Evolutionary conservation across 2,797 vertebrate genomes (phyloP), one percentile per base, ranked within the genome.

Genomic region (Sebastiscus albofasciatus): DNA sequence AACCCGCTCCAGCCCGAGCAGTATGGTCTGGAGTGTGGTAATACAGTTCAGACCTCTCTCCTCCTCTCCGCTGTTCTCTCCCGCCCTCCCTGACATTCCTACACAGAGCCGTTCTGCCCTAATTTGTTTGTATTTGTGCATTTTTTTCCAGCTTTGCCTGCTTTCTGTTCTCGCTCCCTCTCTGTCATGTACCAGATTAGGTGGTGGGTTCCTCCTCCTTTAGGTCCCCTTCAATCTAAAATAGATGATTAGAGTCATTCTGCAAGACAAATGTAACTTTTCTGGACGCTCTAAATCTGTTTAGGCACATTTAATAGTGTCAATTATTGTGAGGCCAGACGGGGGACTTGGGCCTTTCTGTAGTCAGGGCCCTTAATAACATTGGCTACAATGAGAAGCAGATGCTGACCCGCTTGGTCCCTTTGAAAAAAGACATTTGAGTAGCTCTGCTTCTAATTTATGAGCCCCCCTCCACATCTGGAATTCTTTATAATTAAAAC

Each of bases 401-500:
- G 98, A 99, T 98, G 98, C 96, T 96, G 97, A 97, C 96, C 97
- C 93, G 96, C 95, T 96, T 97, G 96, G 96, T 97, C 95, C 91
- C 97, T 97, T 98, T 98, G 97, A 97, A 98, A 97, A 98, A 97
- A 97, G 97, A 97, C 96, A 97, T 97, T 96, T 93, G 96, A 98
- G 97, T 95, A 96, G 96, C 95, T 97, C 97, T 99, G 98, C 96
- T 97, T 98, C 97, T 98, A 97, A 99, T 99, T 98, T 98, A 97
- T 95, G 94, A 94, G 95, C 92, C 96, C 92, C 96, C 94, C 96
- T 97, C 96, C 96, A 98, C 98, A 99, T 99, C 98, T 99, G 98
- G 98, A 98, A 97, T 98, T 97, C 96, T 96, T 99, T 99, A 99
- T 97, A 98, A 99, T 99, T 99, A 98, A 98, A 98, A 98, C 97